Evolutionary conservation across 2,888 invertebrate species (phyloP), one percentile per base, ranked within the genome.

Genomic region (Helleia helle): DNA sequence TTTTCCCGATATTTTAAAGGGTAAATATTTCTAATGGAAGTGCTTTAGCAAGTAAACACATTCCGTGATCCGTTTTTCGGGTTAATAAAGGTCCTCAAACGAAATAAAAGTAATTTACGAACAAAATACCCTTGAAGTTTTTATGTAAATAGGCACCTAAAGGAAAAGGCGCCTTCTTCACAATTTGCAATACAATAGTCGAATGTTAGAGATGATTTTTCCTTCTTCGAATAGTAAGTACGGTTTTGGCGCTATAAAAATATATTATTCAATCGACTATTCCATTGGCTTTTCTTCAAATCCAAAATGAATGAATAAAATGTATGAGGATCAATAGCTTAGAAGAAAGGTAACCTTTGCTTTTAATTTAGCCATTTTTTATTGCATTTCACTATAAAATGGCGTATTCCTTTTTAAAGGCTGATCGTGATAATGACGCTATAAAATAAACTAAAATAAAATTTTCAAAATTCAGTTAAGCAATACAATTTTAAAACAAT

Each of bases 161-260:
- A 67, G 67, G 72, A 65, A 76, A 75, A 69, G 66, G 66, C 70
- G 65, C 66, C 71, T 72, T 71, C 69, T 65, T 71, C 74, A 71
- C 74, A 81, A 81, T 81, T 83, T 83, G 75, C 75, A 77, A 79
- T 73, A 83, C 81, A 83, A 81, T 81, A 63, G 77, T 56, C 61
- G 66, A 69, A 72, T 70, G 69, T 73, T 73, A 69, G 71, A 73
- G 68, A 79, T 79, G 75, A 79, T 81, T 76, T 80, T 79, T 76
- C 73, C 76, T 66, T 71, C 67, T 75, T 74, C 71, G 75, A 69
- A 71, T 71, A 71, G 76, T 72, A 74, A 77, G 72, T 70, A 62
- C 64, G 71, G 69, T 71, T 73, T 68, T 67, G 65, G 67, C 65
- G 61, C 68, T 68, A 76, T 77, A 72, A 75, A 80, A 76, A 75